phyloP scores from a whole-genome alignment of 1,140 invertebrate species.

The Panulirus ornatus region DNA sequence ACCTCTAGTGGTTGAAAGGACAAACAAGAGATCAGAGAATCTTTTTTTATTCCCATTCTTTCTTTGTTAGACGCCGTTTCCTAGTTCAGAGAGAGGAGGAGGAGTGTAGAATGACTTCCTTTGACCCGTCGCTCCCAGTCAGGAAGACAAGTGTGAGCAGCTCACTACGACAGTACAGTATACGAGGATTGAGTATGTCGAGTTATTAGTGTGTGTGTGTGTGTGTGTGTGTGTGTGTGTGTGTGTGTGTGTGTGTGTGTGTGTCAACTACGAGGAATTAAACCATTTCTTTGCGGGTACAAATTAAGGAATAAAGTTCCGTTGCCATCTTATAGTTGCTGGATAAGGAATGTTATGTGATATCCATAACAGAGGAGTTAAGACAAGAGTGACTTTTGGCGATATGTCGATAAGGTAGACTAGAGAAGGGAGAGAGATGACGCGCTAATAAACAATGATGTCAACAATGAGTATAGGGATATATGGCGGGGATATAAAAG shows the following conservation, averaged over 20 bases:
- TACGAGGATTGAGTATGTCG: neutral
- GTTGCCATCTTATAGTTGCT: too few species aligned
- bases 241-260: neutral
- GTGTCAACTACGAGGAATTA: neutral
- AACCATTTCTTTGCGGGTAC: too few species aligned
- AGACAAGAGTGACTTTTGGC: too few species aligned
- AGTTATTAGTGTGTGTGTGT: neutral
- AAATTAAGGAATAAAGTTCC: too few species aligned
- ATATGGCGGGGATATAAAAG: too few species aligned
- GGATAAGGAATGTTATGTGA: too few species aligned
- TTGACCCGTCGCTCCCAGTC: neutral
- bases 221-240: neutral
- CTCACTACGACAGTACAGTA: neutral
- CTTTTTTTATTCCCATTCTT: too few species aligned
- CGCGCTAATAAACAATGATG: too few species aligned
- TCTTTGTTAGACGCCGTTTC: neutral
- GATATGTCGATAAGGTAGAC: too few species aligned
- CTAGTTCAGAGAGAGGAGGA: neutral
- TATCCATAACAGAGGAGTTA: too few species aligned
- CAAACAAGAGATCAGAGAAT: neutral
- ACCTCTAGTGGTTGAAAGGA: neutral
- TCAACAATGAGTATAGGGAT: too few species aligned
- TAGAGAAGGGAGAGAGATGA: too few species aligned
- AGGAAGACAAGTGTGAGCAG: neutral
- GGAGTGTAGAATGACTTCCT: neutral